Evolutionary conservation across 2,888 invertebrate species (phyloP).

Genomic region (Pachycephus smyrnensis): DNA sequence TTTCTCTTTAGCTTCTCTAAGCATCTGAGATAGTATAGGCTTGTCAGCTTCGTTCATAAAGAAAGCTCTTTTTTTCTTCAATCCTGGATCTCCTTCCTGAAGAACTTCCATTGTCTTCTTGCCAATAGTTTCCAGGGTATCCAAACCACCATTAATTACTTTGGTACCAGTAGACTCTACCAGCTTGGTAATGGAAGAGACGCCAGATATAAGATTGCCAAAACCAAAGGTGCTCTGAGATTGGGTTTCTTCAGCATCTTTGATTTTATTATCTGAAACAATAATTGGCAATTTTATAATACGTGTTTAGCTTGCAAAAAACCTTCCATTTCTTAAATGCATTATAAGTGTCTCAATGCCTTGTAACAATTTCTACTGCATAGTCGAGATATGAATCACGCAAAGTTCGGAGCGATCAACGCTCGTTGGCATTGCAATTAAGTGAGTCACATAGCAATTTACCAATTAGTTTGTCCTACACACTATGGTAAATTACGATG

Average conservation of each 20-base stretch:
- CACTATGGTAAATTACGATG: conserved; percentile 19
- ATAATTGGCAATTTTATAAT: neutral
- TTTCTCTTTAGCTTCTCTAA: conserved; percentile 80
- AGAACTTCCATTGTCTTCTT: conserved; percentile 95
- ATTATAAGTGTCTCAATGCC: neutral
- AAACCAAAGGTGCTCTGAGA: conserved; percentile 69
- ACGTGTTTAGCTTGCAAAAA: neutral
- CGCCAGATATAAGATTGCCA: conserved; percentile 76
- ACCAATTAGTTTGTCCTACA: conserved; percentile 35
- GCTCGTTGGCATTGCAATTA: conserved; percentile 25
- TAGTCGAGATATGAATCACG: conserved; percentile 21
- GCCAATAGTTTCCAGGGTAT: conserved; percentile 92
- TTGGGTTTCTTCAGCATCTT: conserved; percentile 35
- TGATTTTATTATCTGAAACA: conserved; percentile 32
- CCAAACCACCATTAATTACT: conserved; percentile 84
- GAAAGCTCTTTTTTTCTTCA: conserved; percentile 82
- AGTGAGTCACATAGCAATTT: conserved; percentile 34
- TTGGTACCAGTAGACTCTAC: conserved; percentile 79
- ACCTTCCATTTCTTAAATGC: neutral
- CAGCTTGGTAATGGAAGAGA: conserved; percentile 74
- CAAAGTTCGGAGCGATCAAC: conserved; percentile 10
- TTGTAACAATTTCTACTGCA: conserved; percentile 11
- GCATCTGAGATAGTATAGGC: conserved; percentile 74
- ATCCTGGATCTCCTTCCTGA: conserved; percentile 91
- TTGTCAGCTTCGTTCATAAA: conserved; percentile 73